phyloP scores from a whole-genome alignment of 1,140 invertebrate species.

The Brachionus rubens region DNA sequence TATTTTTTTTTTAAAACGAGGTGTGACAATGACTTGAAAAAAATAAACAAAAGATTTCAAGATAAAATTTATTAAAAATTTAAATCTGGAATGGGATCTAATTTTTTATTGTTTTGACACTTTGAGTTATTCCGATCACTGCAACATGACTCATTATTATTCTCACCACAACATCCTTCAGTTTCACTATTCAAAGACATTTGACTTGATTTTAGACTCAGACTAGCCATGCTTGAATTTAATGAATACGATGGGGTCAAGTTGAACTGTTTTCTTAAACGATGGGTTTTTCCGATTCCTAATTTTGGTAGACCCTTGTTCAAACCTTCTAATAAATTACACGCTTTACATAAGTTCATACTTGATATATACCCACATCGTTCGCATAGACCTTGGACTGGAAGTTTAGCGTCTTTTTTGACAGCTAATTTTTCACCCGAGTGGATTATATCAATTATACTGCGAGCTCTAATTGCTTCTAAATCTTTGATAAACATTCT shows the following conservation, averaged over 20 bases:
- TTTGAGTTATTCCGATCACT: not conserved
- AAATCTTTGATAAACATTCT: conserved; percentile 89
- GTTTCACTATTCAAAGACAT: not conserved
- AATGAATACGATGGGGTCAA: conserved; percentile 42
- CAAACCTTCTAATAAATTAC: conserved; percentile 86
- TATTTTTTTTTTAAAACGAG: too few species aligned
- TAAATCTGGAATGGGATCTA: not conserved
- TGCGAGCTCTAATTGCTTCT: conserved; percentile 84
- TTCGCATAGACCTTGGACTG: conserved; percentile 71
- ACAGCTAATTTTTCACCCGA: conserved; percentile 58
- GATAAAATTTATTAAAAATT: not conserved
- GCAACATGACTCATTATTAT: not conserved
- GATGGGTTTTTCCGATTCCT: conserved; percentile 47
- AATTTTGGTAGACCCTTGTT: conserved; percentile 80
- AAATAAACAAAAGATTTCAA: not conserved
- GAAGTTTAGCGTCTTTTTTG: conserved; percentile 76
- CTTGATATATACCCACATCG: conserved; percentile 92
- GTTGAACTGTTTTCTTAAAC: conserved; percentile 31
- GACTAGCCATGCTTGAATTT: conserved; percentile 35
- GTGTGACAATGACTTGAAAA: too few species aligned
- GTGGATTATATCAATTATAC: conserved; percentile 69
- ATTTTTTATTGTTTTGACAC: not conserved
- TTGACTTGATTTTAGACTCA: conserved; percentile 23
- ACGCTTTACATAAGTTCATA: conserved; percentile 92
- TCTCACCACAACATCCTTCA: not conserved